Base-by-base conservation (phyloP, 2,113 vertebrate species). In the Emberiza fucata region DNA sequence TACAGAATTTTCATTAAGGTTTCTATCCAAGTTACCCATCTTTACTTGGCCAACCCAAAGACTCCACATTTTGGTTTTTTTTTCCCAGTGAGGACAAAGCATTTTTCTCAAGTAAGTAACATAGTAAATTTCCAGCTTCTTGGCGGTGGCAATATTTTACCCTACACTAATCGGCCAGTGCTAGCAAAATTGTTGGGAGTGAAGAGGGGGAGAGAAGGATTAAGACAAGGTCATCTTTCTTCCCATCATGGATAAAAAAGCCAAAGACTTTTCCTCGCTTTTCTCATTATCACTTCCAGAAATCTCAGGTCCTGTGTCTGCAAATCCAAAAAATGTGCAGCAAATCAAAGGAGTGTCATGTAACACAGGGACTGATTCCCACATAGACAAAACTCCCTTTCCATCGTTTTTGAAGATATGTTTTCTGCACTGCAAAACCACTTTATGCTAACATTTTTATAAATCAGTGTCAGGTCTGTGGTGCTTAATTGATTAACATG, bases 401-500 rank as follows among this genome's bases (percentile, higher is more conserved):
- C 31, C 27, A 10, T 56, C 1, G 3, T 54, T 42, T 77, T 69
- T 47, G 64, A 64, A 89, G 44, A 39, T 63, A 29, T 7, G 25
- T 72, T 87, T 80, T 59, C 47, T 39, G 44, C 23, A 39, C 80
- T 61, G 59, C 42, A 76, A 73, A 94, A 94, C 3, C 39, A 40
- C 50, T 71, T 94, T 42, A 59, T 76, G 54, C 85, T 72, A 76
- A 71, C 45, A 48, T 86, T 33, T 65, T 14, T 39, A 44, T 29
- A 47, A 87, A 86, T 80, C 61, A 48, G 57, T 86, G 79, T 71
- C 79, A 87, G 57, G 31, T 75, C 37, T 51, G 21, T 42, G 28
- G 48, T 90, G 63, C 18, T 94, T 91, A 94, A 96, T 84, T 92
- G 88, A 88, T 89, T 87, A 81, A 86, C 42, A 56, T 68, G 85